A percentile compares a stretch with the other conserved stretches of the same genome.
Evolutionary conservation across 2,797 vertebrate species (phyloP).

Genomic region (Gambusia yucatana): DNA sequence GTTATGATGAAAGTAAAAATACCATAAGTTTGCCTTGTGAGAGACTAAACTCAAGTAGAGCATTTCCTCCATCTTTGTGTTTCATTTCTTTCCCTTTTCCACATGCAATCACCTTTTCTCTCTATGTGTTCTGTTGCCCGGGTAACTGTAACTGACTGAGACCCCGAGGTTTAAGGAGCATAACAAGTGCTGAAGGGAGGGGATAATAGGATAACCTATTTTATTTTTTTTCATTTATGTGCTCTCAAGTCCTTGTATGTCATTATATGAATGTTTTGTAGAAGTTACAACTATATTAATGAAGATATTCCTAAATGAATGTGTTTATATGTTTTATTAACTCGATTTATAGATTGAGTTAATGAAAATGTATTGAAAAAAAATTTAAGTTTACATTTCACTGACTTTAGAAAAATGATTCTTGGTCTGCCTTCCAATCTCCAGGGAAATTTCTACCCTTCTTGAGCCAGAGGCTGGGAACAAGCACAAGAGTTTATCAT

Average conservation of each 20-base stretch:
- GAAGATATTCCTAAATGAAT: neutral
- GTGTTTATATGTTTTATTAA: neutral
- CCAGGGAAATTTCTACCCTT: neutral
- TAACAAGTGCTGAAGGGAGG: constrained; percentile 62
- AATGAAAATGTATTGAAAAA: neutral
- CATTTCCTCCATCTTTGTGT: constrained; percentile 30
- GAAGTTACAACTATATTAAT: neutral
- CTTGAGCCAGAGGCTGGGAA: neutral
- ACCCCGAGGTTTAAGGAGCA: constrained; percentile 67
- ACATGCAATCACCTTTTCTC: constrained; percentile 59
- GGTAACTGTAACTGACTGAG: constrained; percentile 82
- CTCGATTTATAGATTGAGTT: neutral
- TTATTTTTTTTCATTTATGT: constrained; percentile 19
- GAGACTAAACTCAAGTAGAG: constrained; percentile 44
- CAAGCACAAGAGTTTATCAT: neutral
- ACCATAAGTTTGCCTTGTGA: constrained; percentile 37
- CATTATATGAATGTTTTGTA: constrained; percentile 4
- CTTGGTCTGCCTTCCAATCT: neutral
- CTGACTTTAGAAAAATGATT: neutral
- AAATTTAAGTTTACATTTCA: neutral
- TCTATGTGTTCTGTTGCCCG: constrained; percentile 75
- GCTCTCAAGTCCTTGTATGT: constrained; percentile 9
- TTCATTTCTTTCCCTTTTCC: constrained; percentile 33
- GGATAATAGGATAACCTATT: constrained; percentile 60
- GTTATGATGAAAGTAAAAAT: neutral